Evolutionary conservation across 1,140 invertebrate genomes (phyloP), one percentile per base, ranked within the genome.

Genomic region (Lordiphosa stackelbergi): DNA sequence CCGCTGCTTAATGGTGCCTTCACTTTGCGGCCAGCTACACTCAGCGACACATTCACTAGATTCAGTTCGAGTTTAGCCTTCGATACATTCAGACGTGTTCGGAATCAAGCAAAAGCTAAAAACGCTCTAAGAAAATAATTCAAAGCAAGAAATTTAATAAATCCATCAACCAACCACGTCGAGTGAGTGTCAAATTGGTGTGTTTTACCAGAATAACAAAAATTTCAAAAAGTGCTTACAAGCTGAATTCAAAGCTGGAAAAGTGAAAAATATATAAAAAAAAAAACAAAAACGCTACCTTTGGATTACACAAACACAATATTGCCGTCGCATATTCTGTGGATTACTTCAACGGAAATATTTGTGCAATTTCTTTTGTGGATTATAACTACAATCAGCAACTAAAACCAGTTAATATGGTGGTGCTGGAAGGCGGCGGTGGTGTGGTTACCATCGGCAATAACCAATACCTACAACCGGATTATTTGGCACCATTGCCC

Each of bases 391-490:
- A 51, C 13, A 24, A 36, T 8, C 11, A 36, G 43, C 38, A 35
- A 65, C 38, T 45, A 58, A 41, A 38, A 51, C 46, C 54, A 60
- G 46, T 51, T 41, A 78, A 71, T 13, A 96, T 96, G 95, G 95
- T 96, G 91, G 95, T 96, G 88, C 91, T 96, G 89, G 94, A 96
- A 92, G 93, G 94, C 90, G 93, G 93, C 90, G 94, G 92, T 90
- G 81, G 81, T 57, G 96, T 96, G 94, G 92, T 96, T 91, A 93
- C 94, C 88, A 92, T 93, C 86, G 93, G 94, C 88, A 94, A 93
- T 79, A 96, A 96, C 90, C 95, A 97, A 90, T 97, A 97, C 89
- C 90, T 97, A 66, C 95, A 96, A 88, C 95, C 95, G 88, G 96
- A 97, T 91, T 97, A 97, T 90, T 90, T 97, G 79, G 94, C 95